A percentile compares a stretch with the other conserved stretches of the same genome.
phyloP scores from a whole-genome alignment of 2,888 invertebrate species.

The Perizoma affinitatum region DNA sequence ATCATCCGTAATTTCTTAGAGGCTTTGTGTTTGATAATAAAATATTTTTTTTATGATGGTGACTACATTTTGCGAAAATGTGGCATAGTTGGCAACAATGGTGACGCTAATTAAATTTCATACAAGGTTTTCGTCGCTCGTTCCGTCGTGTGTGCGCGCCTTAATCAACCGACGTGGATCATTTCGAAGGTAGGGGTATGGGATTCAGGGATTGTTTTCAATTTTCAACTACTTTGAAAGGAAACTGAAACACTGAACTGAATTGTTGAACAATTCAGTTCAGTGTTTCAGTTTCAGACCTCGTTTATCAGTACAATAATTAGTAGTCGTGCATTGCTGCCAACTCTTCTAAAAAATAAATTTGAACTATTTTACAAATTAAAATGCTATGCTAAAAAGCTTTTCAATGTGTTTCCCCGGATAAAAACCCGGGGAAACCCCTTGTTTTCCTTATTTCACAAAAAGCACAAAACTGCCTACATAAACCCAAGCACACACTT shows the following conservation, averaged over 20 bases:
- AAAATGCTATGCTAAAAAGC: too few relatives aligned
- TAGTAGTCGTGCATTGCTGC: too few relatives aligned
- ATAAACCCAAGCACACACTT: conserved; percentile 40
- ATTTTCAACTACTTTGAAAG: background rate
- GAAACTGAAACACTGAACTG: too few relatives aligned
- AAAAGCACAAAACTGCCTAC: conserved; percentile 20
- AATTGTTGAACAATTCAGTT: too few relatives aligned
- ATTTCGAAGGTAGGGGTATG: conserved; percentile 1
- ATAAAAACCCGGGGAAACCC: conserved; percentile 1
- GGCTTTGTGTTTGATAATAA: too few relatives aligned
- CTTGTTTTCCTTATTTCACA: background rate
- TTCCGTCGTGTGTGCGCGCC: conserved; percentile 33
- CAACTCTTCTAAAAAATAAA: too few relatives aligned
- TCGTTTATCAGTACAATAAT: too few relatives aligned
- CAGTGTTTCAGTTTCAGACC: too few relatives aligned
- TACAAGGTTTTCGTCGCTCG: conserved; percentile 19
- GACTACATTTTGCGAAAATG: conserved; percentile 2
- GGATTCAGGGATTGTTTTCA: conserved; percentile 1
- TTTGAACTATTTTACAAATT: too few relatives aligned
- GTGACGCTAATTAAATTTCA: conserved; percentile 37
- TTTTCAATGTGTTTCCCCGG: conserved; percentile 1
- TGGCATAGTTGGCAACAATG: conserved; percentile 5
- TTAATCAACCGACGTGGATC: conserved; percentile 36
- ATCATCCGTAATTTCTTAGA: too few relatives aligned
- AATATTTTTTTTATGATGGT: background rate